phyloP scores from a whole-genome alignment of 2,888 invertebrate species.

The Mimumesa dahlbomi region DNA sequence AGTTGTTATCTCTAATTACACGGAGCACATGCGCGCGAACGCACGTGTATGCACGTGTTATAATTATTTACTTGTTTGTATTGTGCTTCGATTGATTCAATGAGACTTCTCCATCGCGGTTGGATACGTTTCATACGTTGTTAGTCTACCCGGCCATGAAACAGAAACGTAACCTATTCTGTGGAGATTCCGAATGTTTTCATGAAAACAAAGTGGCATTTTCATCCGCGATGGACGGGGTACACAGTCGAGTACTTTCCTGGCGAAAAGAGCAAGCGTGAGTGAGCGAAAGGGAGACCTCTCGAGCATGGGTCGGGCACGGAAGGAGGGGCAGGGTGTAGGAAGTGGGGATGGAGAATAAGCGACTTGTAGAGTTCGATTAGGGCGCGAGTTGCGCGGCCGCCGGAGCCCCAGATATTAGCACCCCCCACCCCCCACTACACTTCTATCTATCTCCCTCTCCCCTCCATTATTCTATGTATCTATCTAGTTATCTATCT shows the following conservation, averaged over 20 bases:
- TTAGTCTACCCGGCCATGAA: too few relatives aligned
- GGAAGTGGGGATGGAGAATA: conserved; percentile 62
- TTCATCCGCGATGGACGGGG: conserved; percentile 38
- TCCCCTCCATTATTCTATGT: conserved; percentile 26
- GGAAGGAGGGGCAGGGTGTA: conserved; percentile 46
- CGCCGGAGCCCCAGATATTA: conserved; percentile 81
- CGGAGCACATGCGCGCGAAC: conserved; percentile 46
- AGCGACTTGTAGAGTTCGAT: conserved; percentile 74
- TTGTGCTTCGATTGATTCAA: conserved; percentile 1
- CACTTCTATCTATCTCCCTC: conserved; percentile 16
- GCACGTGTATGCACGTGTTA: conserved; percentile 50
- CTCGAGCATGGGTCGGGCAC: conserved; percentile 49
- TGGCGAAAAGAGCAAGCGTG: conserved; percentile 62
- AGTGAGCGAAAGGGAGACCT: conserved; percentile 64
- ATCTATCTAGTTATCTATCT: conserved; percentile 5
- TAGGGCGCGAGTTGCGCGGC: conserved; percentile 76
- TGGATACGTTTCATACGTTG: too few relatives aligned
- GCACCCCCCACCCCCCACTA: conserved; percentile 73
- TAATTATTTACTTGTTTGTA: conserved; percentile 23
- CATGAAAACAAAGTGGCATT: conserved; percentile 35
- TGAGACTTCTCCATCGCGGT: background rate
- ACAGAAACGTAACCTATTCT: too few relatives aligned
- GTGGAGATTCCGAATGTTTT: too few relatives aligned
- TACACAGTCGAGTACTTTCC: conserved; percentile 44
- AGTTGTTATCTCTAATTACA: conserved; percentile 34